Conservation (phyloP, 2,113 vertebrate species). For the Eidolon helvum region DNA sequence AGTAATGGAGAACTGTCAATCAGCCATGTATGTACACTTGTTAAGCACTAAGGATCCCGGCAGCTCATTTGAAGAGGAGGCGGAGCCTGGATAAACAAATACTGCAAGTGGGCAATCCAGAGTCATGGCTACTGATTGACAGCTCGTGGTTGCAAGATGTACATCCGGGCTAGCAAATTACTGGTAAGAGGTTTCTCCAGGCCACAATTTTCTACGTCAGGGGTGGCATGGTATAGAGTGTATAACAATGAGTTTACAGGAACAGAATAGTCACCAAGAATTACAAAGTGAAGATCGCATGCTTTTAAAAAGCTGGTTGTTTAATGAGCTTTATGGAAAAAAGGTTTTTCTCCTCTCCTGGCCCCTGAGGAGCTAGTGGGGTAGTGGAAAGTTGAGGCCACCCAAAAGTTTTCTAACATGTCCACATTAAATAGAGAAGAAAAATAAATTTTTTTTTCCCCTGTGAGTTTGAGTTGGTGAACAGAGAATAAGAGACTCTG, state of each 20-base stretch:
- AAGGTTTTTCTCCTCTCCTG: not conserved
- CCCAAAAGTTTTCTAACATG: not conserved
- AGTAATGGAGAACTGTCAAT: not conserved
- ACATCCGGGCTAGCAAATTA: not conserved
- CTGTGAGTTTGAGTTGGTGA: not conserved
- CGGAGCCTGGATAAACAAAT: not conserved
- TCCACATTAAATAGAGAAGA: not conserved
- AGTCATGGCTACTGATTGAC: fast-evolving
- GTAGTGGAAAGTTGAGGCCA: not conserved
- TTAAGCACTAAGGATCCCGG: not conserved
- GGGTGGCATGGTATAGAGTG: not conserved
- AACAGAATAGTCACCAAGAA: not conserved
- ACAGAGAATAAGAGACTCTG: not conserved
- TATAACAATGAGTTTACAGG: not conserved
- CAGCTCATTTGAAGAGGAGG: not conserved
- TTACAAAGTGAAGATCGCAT: not conserved
- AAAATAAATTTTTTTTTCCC: not conserved
- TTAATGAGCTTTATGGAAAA: not conserved
- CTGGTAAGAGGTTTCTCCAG: not conserved
- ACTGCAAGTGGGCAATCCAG: fast-evolving
- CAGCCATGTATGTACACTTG: not conserved
- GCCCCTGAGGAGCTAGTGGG: not conserved
- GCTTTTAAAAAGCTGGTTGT: not conserved
- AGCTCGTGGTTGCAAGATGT: not conserved
- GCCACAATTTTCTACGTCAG: not conserved